Conservation (phyloP, 2,888 invertebrate species). For the Hartigia nigra region DNA sequence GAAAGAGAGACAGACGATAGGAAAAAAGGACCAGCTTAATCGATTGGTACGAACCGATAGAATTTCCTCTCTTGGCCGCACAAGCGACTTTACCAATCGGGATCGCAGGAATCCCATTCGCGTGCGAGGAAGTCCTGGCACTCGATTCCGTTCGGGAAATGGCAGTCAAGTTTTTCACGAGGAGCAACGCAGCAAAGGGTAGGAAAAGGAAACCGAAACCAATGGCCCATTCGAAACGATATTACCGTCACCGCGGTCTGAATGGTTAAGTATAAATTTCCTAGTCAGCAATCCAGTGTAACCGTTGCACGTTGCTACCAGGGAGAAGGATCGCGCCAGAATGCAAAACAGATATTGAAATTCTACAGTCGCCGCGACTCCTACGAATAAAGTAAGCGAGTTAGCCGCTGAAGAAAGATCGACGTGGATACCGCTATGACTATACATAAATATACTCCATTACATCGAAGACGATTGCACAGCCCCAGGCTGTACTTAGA, state of each 20-base stretch:
- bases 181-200: neutral
- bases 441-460: neutral
- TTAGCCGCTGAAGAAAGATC: neutral
- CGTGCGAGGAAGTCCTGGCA: neutral
- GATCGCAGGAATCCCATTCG: neutral
- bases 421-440: neutral
- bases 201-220: constrained; percentile 9
- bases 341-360: constrained; percentile 58
- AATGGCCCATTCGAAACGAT: constrained; percentile 45
- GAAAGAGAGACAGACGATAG: neutral
- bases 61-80: neutral
- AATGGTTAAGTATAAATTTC: constrained; percentile 53
- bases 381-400: constrained; percentile 11
- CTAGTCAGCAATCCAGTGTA: constrained; percentile 46
- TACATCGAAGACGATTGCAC: neutral
- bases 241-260: constrained; percentile 39
- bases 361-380: constrained; percentile 42
- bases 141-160: neutral
- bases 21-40: neutral
- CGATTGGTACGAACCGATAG: neutral
- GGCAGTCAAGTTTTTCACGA: neutral
- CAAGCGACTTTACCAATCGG: neutral
- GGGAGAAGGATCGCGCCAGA: constrained; percentile 38
- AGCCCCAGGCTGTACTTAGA: neutral
- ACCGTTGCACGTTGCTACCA: constrained; percentile 34